Conservation (phyloP, 1,140 invertebrate species). For the Metaphire vulgaris region DNA sequence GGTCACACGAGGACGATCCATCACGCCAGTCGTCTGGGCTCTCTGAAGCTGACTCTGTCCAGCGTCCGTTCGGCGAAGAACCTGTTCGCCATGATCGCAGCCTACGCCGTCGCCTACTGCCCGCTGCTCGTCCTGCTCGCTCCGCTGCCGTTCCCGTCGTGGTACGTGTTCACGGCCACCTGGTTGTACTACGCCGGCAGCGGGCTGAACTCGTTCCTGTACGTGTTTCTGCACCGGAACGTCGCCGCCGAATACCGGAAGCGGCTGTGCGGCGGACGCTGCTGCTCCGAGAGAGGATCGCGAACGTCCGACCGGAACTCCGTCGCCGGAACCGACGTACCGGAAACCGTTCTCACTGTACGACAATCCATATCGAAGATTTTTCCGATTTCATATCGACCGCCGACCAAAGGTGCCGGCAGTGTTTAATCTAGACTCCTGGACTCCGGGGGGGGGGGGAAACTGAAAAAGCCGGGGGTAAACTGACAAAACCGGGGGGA, state of each 20-base stretch:
- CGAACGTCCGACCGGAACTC: too few relatives aligned
- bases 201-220: background rate
- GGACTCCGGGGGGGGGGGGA: too few relatives aligned
- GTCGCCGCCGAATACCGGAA: background rate
- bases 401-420: too few relatives aligned
- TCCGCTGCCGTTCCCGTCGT: background rate
- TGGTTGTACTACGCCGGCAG: background rate
- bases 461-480: too few relatives aligned
- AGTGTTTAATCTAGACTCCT: too few relatives aligned
- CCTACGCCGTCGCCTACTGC: background rate
- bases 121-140: background rate
- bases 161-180: background rate
- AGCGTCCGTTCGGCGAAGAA: background rate
- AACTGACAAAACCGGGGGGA: too few relatives aligned
- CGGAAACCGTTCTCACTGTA: too few relatives aligned
- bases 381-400: too few relatives aligned
- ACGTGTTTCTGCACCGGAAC: background rate
- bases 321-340: too few relatives aligned
- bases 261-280: background rate
- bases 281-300: too few relatives aligned
- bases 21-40: too few relatives aligned
- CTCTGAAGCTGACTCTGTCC: background rate
- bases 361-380: too few relatives aligned
- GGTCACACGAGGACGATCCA: background rate
- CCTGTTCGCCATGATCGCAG: background rate